Percentiles rank a stretch among this genome's conserved stretches.
Conservation (phyloP, 2,113 vertebrate species). For the Callocephalon fimbriatum region DNA sequence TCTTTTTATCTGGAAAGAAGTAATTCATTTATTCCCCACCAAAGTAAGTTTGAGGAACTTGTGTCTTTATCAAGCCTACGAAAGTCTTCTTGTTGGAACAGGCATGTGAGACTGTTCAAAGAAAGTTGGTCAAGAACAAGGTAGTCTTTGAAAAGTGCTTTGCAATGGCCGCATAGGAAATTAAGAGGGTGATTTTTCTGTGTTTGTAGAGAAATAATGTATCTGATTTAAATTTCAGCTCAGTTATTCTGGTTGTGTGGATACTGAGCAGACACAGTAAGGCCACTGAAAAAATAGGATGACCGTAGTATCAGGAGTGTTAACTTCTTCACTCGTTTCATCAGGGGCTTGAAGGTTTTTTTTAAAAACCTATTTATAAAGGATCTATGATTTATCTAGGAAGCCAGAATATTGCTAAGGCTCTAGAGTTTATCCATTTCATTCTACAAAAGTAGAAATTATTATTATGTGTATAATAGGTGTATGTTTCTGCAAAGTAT, state of each 20-base stretch:
- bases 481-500: neutral
- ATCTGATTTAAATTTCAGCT: neutral
- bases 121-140: neutral
- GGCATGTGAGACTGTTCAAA: neutral
- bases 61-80: neutral
- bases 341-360: accelerated
- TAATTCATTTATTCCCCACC: neutral
- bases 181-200: neutral
- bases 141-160: neutral
- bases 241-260: neutral
- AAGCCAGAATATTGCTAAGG: neutral
- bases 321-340: neutral
- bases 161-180: neutral
- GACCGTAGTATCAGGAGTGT: accelerated
- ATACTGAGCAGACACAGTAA: neutral
- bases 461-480: neutral
- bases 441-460: neutral
- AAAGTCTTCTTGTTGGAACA: neutral
- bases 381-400: neutral
- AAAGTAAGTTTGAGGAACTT: neutral
- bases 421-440: neutral
- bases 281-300: neutral
- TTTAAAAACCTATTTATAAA: neutral
- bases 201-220: neutral
- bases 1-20: neutral